Conservation (phyloP, 2,888 invertebrate genomes). For the Himalopsyche kuldschensis region DNA sequence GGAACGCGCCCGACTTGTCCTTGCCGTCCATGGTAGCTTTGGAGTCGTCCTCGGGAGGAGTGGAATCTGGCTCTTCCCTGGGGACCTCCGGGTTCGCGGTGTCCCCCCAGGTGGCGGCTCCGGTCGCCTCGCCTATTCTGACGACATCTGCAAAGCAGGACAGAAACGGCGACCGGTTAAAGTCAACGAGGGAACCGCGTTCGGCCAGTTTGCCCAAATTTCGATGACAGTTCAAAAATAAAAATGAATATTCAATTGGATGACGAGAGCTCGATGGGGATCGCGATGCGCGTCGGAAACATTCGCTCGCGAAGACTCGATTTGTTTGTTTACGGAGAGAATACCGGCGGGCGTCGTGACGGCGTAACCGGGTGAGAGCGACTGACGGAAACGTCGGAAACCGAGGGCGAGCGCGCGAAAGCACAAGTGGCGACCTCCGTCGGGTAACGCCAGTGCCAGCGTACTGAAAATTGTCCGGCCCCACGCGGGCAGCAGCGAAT, state of each 20-base stretch:
- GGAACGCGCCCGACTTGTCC: conserved; percentile 59
- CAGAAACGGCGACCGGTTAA: conserved; percentile 33
- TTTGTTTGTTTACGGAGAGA: conserved; percentile 22
- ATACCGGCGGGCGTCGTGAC: conserved; percentile 7
- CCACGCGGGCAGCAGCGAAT: conserved; percentile 31
- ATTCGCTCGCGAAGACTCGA: conserved; percentile 27
- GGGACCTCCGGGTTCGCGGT: conserved; percentile 50
- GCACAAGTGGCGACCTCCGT: conserved; percentile 50
- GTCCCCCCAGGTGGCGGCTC: conserved; percentile 4
- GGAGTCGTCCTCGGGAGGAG: conserved; percentile 35
- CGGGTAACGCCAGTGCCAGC: conserved; percentile 43
- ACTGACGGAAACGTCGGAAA: conserved; percentile 45
- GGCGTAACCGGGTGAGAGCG: conserved; percentile 45
- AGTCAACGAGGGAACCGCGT: conserved; percentile 37
- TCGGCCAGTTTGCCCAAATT: conserved; percentile 26
- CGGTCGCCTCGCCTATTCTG: conserved; percentile 21
- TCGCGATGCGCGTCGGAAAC: conserved; percentile 50
- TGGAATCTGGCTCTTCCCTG: conserved; percentile 40
- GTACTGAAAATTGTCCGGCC: conserved; percentile 33
- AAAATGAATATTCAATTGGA: neutral
- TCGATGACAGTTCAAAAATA: neutral
- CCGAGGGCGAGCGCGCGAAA: conserved; percentile 45
- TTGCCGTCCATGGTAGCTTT: conserved; percentile 16
- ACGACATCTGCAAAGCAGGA: conserved; percentile 37
- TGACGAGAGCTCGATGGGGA: conserved; percentile 20